Conservation (phyloP, 2,888 invertebrate species). For the Apeira syringaria region DNA sequence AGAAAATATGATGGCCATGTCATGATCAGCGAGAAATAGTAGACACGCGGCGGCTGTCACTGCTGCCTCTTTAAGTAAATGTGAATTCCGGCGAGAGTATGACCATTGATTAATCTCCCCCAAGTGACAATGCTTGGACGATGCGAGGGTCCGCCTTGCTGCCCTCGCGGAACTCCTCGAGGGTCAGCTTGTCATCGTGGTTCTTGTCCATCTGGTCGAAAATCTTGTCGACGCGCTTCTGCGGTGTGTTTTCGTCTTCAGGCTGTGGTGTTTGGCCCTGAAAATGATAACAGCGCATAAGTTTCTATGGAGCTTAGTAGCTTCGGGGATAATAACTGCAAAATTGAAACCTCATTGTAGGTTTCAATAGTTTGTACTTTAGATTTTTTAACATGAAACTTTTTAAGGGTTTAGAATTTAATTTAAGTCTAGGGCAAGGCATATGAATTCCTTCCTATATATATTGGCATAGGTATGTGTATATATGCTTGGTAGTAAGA, state of each 20-base stretch:
- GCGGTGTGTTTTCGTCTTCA: conserved; percentile 95
- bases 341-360: too few species aligned
- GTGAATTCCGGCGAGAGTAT: conserved; percentile 81
- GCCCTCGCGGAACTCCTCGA: conserved; percentile 98
- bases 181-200: conserved; percentile 97
- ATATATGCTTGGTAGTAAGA: too few species aligned
- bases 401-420: too few species aligned
- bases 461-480: too few species aligned
- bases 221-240: conserved; percentile 98
- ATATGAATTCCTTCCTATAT: too few species aligned
- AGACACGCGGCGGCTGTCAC: conserved; percentile 44
- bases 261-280: conserved; percentile 95
- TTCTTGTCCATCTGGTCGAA: conserved; percentile 99
- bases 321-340: too few species aligned
- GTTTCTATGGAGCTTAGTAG: too few species aligned
- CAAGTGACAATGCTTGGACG: conserved; percentile 96
- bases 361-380: too few species aligned
- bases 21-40: not conserved
- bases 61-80: conserved; percentile 58
- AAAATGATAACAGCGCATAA: conserved; percentile 27
- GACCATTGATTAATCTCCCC: conserved; percentile 86
- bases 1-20: too few species aligned
- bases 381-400: too few species aligned
- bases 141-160: conserved; percentile 99
- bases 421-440: too few species aligned